Conservation (phyloP, 1,140 invertebrate genomes). For the Sitodiplosis mosellana region DNA sequence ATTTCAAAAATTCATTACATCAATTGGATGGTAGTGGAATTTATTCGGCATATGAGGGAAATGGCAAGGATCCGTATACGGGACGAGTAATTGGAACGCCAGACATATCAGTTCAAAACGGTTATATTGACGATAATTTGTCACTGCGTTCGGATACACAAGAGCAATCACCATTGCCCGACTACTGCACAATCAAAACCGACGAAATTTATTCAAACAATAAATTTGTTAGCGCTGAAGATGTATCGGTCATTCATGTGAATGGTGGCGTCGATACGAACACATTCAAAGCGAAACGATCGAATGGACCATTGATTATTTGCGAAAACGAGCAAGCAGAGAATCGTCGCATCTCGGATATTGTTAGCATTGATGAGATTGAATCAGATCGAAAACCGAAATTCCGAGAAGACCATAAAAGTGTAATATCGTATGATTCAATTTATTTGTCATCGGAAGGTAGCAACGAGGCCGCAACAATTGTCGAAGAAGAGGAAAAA, state of each 20-base stretch:
- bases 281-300: not conserved
- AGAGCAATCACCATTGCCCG: not conserved
- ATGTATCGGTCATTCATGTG: not conserved
- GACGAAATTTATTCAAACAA: too few species aligned
- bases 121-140: not conserved
- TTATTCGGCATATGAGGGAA: slow-evolving; percentile 5
- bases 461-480: slow-evolving; percentile 16
- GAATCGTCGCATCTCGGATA: too few species aligned
- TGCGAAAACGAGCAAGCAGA: not conserved
- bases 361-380: not conserved
- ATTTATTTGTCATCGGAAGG: slow-evolving; percentile 24
- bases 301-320: not conserved
- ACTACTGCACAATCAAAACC: too few species aligned
- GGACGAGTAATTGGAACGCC: not conserved
- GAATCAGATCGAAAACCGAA: not conserved
- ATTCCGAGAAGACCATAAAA: not conserved
- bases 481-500: slow-evolving; percentile 7
- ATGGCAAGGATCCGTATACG: not conserved
- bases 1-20: slow-evolving; percentile 32
- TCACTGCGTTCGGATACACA: not conserved
- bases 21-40: slow-evolving; percentile 11
- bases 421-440: slow-evolving; percentile 22
- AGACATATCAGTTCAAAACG: not conserved
- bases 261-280: not conserved
- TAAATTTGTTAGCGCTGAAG: not conserved